Evolutionary conservation across 2,888 invertebrate genomes (phyloP).

Genomic region (Auanema freiburgensis): DNA sequence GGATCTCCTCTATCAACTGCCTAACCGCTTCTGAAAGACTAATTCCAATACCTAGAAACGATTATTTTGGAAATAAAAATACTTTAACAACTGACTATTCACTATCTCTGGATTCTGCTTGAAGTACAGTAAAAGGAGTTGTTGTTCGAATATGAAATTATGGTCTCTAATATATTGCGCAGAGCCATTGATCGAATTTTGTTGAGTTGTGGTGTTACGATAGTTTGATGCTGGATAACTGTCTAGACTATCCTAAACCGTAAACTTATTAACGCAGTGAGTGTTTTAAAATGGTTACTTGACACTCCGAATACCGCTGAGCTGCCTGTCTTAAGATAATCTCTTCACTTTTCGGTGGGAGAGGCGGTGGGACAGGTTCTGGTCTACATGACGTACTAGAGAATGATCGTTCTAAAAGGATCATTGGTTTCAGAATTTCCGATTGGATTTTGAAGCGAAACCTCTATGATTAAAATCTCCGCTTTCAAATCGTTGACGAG

Average conservation of each 20-base stretch:
- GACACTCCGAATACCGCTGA: not conserved
- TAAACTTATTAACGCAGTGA: too few species aligned
- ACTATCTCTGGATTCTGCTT: slow-evolving; percentile 38
- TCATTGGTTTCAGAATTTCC: too few species aligned
- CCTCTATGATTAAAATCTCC: slow-evolving; percentile 18
- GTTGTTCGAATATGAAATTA: slow-evolving; percentile 28
- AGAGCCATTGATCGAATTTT: slow-evolving; percentile 8
- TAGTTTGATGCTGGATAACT: too few species aligned
- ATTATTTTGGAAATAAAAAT: not conserved
- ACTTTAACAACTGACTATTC: slow-evolving; percentile 5
- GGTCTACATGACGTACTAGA: not conserved
- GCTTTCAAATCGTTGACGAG: slow-evolving; percentile 19
- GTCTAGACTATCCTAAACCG: not conserved
- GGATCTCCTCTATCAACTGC: slow-evolving; percentile 14
- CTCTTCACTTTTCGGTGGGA: slow-evolving; percentile 39
- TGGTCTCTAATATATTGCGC: not conserved
- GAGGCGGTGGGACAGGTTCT: slow-evolving; percentile 19
- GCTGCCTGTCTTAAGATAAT: slow-evolving; percentile 28
- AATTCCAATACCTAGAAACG: slow-evolving; percentile 30
- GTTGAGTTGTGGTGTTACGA: too few species aligned
- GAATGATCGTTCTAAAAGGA: slow-evolving; percentile 9
- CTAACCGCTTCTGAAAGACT: slow-evolving; percentile 21
- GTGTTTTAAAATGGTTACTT: too few species aligned
- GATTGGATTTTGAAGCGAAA: too few species aligned
- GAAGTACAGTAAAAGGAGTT: slow-evolving; percentile 39